Evolutionary conservation across 2,888 invertebrate species (phyloP).

Genomic region (Halictus ligatus): DNA sequence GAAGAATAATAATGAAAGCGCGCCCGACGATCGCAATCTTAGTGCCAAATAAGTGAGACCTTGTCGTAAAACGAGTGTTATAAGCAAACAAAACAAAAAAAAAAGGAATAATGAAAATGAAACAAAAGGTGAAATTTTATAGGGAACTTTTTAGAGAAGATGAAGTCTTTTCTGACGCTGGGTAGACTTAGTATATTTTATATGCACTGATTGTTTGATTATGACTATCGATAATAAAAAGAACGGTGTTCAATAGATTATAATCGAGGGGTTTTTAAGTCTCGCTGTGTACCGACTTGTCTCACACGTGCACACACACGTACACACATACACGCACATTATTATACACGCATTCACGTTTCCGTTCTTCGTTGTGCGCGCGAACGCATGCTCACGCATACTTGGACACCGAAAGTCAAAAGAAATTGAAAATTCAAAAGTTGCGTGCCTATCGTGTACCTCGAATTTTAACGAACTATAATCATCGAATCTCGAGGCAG

Average conservation of each 20-base stretch:
- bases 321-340: background rate
- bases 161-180: slow-evolving; percentile 83
- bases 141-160: slow-evolving; percentile 82
- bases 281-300: slow-evolving; percentile 68
- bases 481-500: slow-evolving; percentile 51
- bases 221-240: slow-evolving; percentile 83
- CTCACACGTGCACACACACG: slow-evolving; percentile 38
- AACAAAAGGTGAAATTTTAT: slow-evolving; percentile 79
- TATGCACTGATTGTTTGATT: slow-evolving; percentile 85
- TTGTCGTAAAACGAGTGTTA: slow-evolving; percentile 74
- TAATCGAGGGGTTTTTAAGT: slow-evolving; percentile 76
- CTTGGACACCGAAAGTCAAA: no score
- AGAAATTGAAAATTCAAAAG: slow-evolving; percentile 6
- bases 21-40: slow-evolving; percentile 76
- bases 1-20: slow-evolving; percentile 24
- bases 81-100: slow-evolving; percentile 39
- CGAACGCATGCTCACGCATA: slow-evolving; percentile 23
- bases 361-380: slow-evolving; percentile 41
- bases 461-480: background rate
- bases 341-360: slow-evolving; percentile 37
- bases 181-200: slow-evolving; percentile 84
- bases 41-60: slow-evolving; percentile 84
- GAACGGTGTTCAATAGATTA: slow-evolving; percentile 84
- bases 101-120: slow-evolving; percentile 3
- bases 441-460: background rate